Conservation (phyloP, 37 sponge, comb jelly and placozoan species). For the Dysidea cf. avara region DNA sequence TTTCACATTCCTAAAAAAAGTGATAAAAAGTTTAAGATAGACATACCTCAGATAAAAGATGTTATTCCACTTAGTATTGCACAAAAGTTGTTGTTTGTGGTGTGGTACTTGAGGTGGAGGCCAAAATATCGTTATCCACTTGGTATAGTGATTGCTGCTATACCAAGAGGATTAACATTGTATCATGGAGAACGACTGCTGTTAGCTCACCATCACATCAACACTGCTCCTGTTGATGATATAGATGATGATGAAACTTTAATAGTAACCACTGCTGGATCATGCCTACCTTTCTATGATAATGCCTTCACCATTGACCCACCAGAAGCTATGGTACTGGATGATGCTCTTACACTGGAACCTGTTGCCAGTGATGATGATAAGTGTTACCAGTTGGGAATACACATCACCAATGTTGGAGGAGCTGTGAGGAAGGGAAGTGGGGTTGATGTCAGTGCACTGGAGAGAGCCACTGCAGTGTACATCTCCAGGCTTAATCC, state of each 20-base stretch:
- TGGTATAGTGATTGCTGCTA: constrained; percentile 44
- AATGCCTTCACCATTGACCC: constrained; percentile 79
- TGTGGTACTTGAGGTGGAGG: constrained; percentile 38
- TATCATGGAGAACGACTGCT: constrained; percentile 52
- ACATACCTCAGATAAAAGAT: constrained; percentile 43
- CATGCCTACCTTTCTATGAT: not conserved
- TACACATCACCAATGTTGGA: constrained; percentile 54
- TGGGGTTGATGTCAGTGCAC: constrained; percentile 20
- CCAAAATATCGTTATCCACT: constrained; percentile 35
- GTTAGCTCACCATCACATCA: constrained; percentile 19
- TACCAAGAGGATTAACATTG: constrained; percentile 26
- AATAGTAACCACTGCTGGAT: not conserved
- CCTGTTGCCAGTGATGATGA: not conserved
- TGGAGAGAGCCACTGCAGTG: constrained; percentile 11
- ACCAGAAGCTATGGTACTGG: constrained; percentile 41
- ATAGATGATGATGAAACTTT: not conserved
- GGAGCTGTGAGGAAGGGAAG: not conserved
- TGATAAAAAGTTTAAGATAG: not conserved
- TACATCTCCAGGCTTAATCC: constrained; percentile 21
- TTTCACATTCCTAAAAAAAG: not conserved
- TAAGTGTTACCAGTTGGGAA: constrained; percentile 49
- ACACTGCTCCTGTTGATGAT: not conserved
- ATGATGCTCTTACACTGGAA: constrained; percentile 68
- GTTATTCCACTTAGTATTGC: constrained; percentile 52
- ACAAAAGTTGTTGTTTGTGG: constrained; percentile 50